Evolutionary conservation across 2,797 vertebrate species (phyloP).

Genomic region (Xenops minutus): DNA sequence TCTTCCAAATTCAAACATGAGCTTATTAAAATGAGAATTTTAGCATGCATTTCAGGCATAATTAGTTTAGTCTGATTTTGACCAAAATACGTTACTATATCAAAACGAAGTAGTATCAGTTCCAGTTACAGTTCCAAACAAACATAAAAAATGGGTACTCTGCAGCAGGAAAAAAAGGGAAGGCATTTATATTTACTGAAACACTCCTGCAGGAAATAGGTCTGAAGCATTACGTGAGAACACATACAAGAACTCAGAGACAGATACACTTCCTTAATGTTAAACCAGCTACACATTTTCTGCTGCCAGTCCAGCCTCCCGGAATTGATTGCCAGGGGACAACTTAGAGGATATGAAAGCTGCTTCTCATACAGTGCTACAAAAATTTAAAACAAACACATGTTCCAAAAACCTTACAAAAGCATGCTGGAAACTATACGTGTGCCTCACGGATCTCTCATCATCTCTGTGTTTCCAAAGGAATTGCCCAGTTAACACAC

Average conservation of each 20-base stretch:
- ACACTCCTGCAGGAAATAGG: neutral
- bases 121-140: neutral
- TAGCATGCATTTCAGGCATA: neutral
- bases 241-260: neutral
- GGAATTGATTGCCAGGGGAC: neutral
- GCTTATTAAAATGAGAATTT: neutral
- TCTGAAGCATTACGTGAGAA: neutral
- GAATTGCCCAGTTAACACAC: neutral
- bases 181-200: neutral
- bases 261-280: neutral
- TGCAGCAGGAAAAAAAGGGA: neutral
- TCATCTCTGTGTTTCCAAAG: neutral
- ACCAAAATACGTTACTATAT: neutral
- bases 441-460: neutral
- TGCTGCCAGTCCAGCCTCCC: neutral
- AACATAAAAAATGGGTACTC: neutral
- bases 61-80: neutral
- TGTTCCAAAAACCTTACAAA: neutral
- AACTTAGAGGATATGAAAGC: neutral
- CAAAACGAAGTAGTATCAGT: neutral
- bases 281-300: neutral
- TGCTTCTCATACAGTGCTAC: neutral
- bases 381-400: neutral
- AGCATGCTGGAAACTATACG: fast-evolving
- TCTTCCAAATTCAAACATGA: neutral